These are phyloP conservation scores for Seriola aureovittata DNA, from an alignment of 2,113 vertebrate genomes.

Conservation along the genomic window DNA sequence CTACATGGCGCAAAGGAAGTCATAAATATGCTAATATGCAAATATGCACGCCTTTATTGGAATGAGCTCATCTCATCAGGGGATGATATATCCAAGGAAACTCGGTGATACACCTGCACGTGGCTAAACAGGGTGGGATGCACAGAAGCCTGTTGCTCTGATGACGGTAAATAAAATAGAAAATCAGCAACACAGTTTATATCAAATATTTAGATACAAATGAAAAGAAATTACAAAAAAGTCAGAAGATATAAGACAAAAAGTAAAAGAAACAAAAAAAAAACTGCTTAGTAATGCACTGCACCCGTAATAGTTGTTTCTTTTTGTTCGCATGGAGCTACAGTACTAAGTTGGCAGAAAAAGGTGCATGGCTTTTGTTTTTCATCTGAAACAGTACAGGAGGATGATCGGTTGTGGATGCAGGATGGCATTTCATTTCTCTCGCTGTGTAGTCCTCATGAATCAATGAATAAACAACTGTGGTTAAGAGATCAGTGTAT, in stretches of 20 bases:
- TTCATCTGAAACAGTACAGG: constrained; percentile 43
- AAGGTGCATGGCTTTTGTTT: constrained; percentile 77
- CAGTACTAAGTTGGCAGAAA: constrained; percentile 80
- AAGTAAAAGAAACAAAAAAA: background rate
- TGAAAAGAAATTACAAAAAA: constrained; percentile 65
- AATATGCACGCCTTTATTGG: constrained; percentile 68
- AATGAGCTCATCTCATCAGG: constrained; percentile 71
- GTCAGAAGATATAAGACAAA: constrained; percentile 63
- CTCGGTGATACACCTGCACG: constrained; percentile 46
- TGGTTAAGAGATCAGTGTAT: constrained; percentile 31
- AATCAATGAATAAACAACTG: constrained; percentile 14
- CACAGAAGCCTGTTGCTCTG: constrained; percentile 26
- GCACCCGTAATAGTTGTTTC: constrained; percentile 72
- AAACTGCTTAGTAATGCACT: constrained; percentile 59
- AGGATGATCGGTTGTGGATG: constrained; percentile 29
- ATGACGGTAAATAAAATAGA: constrained; percentile 63
- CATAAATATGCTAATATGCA: constrained; percentile 82
- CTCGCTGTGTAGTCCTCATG: constrained; percentile 42
- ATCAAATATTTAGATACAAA: constrained; percentile 73
- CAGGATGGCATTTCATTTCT: constrained; percentile 27
- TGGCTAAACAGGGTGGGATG: constrained; percentile 36
- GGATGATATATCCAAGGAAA: constrained; percentile 57
- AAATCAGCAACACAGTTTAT: constrained; percentile 64
- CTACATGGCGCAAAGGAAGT: constrained; percentile 81
- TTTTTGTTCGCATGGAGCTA: constrained; percentile 62